Conservation (phyloP, 2,888 invertebrate genomes). For the Leistus spinibarbis region DNA sequence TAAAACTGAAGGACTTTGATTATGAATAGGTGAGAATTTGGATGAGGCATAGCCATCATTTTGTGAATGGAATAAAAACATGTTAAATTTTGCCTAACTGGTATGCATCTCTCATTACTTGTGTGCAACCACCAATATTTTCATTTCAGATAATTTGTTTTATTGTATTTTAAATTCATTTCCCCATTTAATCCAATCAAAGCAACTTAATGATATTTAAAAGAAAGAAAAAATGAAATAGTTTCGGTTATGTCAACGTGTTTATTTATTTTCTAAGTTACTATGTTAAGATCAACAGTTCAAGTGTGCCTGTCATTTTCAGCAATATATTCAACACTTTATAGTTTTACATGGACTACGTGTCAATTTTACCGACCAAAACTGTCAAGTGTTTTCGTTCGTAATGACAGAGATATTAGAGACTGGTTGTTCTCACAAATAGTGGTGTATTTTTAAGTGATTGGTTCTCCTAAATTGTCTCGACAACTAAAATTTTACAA, state of each 20-base stretch:
- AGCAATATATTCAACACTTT: not conserved
- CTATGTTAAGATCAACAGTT: not conserved
- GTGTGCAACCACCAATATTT: no score
- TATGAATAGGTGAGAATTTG: constrained; percentile 3
- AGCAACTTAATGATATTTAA: no score
- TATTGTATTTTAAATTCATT: no score
- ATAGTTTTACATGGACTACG: not conserved
- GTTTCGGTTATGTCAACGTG: not conserved
- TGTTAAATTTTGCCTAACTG: no score
- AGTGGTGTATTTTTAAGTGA: not conserved
- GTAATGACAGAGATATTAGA: not conserved
- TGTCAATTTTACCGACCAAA: not conserved
- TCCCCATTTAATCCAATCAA: no score
- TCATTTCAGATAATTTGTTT: no score
- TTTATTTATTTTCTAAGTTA: not conserved
- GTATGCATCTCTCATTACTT: no score
- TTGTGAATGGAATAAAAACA: not conserved
- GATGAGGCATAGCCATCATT: not conserved
- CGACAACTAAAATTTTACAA: no score
- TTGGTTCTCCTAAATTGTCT: not conserved
- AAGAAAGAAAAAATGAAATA: no score
- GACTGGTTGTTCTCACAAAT: no score
- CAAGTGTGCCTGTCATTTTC: not conserved
- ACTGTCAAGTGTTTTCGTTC: not conserved
- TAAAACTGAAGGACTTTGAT: constrained; percentile 16